These are phyloP conservation scores for Synergus gifuensis DNA, from an alignment of 2,888 invertebrate genomes.

Conservation along the genomic window DNA sequence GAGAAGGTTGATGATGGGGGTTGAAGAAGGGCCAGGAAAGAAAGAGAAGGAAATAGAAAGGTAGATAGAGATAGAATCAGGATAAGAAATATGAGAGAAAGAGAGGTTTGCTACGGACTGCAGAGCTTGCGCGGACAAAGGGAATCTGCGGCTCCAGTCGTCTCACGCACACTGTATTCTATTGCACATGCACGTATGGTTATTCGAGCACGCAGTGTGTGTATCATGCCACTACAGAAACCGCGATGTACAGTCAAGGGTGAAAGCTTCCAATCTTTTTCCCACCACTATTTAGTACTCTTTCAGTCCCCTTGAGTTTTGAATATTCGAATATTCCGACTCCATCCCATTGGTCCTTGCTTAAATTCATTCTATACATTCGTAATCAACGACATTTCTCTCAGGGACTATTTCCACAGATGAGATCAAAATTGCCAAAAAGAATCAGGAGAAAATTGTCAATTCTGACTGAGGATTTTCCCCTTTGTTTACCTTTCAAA, in stretches of 20 bases:
- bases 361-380: background rate
- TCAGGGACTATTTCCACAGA: background rate
- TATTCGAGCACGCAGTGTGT: slow-evolving; percentile 55
- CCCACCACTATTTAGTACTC: background rate
- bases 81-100: slow-evolving; percentile 51
- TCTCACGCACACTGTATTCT: slow-evolving; percentile 66
- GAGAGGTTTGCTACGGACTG: slow-evolving; percentile 61
- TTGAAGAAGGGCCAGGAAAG: slow-evolving; percentile 31
- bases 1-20: slow-evolving; percentile 17
- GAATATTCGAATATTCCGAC: background rate
- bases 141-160: slow-evolving; percentile 75
- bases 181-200: slow-evolving; percentile 52
- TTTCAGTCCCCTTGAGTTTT: background rate
- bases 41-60: slow-evolving; percentile 37
- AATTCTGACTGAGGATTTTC: no score
- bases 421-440: background rate
- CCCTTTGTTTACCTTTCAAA: no score
- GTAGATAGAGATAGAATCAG: slow-evolving; percentile 34
- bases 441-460: background rate
- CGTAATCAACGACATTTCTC: background rate
- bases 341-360: background rate
- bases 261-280: slow-evolving; percentile 56
- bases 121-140: slow-evolving; percentile 77
- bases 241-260: slow-evolving; percentile 65
- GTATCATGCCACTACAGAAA: slow-evolving; percentile 65